These are phyloP conservation scores for Corythornis leucogaster DNA, from an alignment of 2,797 vertebrate species.

Conservation along the genomic window DNA sequence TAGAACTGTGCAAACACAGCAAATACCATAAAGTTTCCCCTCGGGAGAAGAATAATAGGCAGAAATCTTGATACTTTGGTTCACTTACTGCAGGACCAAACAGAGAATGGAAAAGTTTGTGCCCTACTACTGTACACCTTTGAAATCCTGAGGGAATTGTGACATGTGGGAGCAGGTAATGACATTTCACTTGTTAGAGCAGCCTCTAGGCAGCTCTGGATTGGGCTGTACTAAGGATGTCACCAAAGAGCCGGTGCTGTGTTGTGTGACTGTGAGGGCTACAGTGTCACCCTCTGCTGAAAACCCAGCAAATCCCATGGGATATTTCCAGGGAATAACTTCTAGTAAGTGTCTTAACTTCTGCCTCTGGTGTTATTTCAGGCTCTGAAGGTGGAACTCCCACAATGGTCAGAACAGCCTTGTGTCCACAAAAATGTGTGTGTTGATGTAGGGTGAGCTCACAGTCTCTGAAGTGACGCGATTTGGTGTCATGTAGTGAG, in stretches of 20 bases:
- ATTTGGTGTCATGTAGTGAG: not conserved
- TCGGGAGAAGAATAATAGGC: not conserved
- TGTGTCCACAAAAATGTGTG: fast-evolving
- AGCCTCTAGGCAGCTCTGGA: not conserved
- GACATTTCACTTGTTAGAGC: not conserved
- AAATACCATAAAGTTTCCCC: conserved; percentile 21
- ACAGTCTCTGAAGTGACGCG: not conserved
- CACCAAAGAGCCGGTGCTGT: not conserved
- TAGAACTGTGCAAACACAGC: conserved; percentile 46
- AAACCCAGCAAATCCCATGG: not conserved
- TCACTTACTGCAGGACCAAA: not conserved
- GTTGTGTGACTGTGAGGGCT: not conserved
- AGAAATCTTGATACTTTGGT: not conserved
- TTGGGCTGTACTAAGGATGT: not conserved
- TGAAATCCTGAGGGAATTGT: not conserved
- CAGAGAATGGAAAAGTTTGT: not conserved
- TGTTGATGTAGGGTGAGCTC: not conserved
- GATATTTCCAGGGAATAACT: not conserved
- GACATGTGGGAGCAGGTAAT: not conserved
- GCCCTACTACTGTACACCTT: not conserved
- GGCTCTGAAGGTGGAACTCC: not conserved
- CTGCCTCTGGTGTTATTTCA: not conserved
- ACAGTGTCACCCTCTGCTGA: not conserved
- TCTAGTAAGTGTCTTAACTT: not conserved
- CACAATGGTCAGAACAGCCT: not conserved